Base-by-base conservation (phyloP, 2,888 invertebrate genomes). In the Steromphala cineraria region DNA sequence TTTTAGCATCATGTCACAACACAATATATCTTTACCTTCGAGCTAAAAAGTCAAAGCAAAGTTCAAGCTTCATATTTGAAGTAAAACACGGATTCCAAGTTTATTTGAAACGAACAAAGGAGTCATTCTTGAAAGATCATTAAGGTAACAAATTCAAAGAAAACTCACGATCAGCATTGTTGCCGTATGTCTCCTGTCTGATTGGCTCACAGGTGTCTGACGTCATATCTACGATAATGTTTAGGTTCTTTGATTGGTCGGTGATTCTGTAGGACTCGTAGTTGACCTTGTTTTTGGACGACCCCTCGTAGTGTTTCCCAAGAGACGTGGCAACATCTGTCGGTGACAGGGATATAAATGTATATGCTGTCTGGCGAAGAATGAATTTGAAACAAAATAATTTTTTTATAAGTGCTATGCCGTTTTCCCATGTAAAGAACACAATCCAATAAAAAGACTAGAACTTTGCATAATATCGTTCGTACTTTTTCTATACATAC, bases 131-230 rank as follows among this genome's bases (percentile, higher is more conserved):
- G 17, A 10, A 10, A 31, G 17, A 17, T 74, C 19, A 74, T 74
- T 13, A 15, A 28, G 19, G 8, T 36, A n/a, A 7, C 10, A 17
- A 3, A 40, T 0, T 8, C 36, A 4, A 24, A 24, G 21, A 21
- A 36, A 17, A 10, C 21, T n/a, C 56, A 55, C 78, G 56, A 36
- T 31, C 55, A n/a, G 55, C 52, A 52, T 10, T n/a, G n/a, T 36
- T n/a, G 8, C 79, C 79, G 31, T 52, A 67, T 28, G 53, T 79
- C 28, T 31, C 52, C 53, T 79, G 79, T 31, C 67, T 79, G 53
- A 79, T 36, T 10, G 79, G 79, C 28, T 52, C 53, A n/a, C 79
- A 79, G 1, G 52, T 53, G 24, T 67, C 67, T n/a, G 52, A 19
- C 5, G 79, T 79, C 79, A 79, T 28, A 8, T 67, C 67, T 10